Base-by-base conservation (phyloP, 2,888 invertebrate genomes). In the Malthinus seriepunctatus region DNA sequence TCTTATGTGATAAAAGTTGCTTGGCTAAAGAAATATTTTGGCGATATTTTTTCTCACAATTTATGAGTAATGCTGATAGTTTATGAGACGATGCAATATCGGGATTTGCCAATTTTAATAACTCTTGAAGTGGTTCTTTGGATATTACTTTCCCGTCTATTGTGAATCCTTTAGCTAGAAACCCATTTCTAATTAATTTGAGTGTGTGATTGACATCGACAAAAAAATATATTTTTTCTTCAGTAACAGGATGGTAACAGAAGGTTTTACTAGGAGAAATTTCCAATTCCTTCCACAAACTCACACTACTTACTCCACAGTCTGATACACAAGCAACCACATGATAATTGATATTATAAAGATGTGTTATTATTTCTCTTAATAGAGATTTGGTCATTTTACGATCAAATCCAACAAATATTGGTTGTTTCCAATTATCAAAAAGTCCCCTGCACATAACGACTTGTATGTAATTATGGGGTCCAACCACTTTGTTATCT, bases 401-500 rank as follows among this genome's bases (percentile, higher is more conserved):
- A 35, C 60, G 32, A 44, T 69, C 69, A 50, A 68, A 70, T 31
- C 57, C 60, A 5, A 63, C 12, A 50, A 57, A 71, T 12, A 69
- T 54, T 31, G 64, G 65, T 31, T 70, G 69, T 31, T 70, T 65
- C 68, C 66, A 69, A n/a, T 64, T 60, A 4, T 38, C 62, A 50
- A 57, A 60, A 8, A 70, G 32, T 7, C 69, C 66, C 50, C 67
- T 49, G 14, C 61, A 63, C 55, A 69, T 62, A 8, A 66, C 51
- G 11, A 65, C 66, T 54, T 70, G 69, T 61, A 70, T 58, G 15
- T 64, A 51, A 5, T 57, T 45, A 39, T 67, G 52, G 38, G 60
- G 57, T 34, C 63, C 64, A 32, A 67, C 38, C n/a, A 66, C 45
- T 63, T 67, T 55, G 37, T 68, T 64, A n/a, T 49, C 49, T 35